A percentile compares a stretch with the other conserved stretches of the same genome.
phyloP scores from a whole-genome alignment of 1,140 invertebrate species.

The Hormaphis cornu region DNA sequence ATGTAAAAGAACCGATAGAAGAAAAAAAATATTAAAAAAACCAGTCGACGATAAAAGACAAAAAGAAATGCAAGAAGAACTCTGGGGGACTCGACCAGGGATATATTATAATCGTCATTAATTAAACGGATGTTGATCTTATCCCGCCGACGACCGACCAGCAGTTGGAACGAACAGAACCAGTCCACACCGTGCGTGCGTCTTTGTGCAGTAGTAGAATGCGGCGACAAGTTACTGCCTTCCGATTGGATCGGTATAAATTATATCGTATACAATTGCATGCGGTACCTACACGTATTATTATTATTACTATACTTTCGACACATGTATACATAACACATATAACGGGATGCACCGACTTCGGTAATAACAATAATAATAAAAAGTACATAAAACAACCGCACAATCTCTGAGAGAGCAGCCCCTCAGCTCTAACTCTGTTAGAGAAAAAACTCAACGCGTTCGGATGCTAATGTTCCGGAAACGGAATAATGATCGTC shows the following conservation, averaged over 20 bases:
- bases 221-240: slow-evolving; percentile 30
- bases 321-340: slow-evolving; percentile 4
- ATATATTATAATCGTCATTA: slow-evolving; percentile 32
- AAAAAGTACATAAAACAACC: too few relatives aligned
- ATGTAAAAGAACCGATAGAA: not conserved
- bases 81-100: slow-evolving; percentile 11
- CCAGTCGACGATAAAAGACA: not conserved
- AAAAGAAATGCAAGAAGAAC: not conserved
- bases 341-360: slow-evolving; percentile 29
- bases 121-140: slow-evolving; percentile 33
- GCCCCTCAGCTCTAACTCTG: too few relatives aligned
- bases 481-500: too few relatives aligned
- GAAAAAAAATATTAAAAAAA: not conserved
- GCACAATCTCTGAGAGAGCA: too few relatives aligned
- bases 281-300: slow-evolving; percentile 3
- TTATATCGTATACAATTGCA: slow-evolving; percentile 32
- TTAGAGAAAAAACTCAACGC: too few relatives aligned
- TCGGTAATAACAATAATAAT: too few relatives aligned
- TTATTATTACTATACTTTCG: too few relatives aligned
- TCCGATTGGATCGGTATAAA: slow-evolving; percentile 31
- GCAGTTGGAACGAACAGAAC: slow-evolving; percentile 21
- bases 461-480: too few relatives aligned
- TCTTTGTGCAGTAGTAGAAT: slow-evolving; percentile 28
- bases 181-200: slow-evolving; percentile 13
- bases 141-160: slow-evolving; percentile 16